Conservation (phyloP, 1,140 invertebrate species). For the Papilio aristodemus region DNA sequence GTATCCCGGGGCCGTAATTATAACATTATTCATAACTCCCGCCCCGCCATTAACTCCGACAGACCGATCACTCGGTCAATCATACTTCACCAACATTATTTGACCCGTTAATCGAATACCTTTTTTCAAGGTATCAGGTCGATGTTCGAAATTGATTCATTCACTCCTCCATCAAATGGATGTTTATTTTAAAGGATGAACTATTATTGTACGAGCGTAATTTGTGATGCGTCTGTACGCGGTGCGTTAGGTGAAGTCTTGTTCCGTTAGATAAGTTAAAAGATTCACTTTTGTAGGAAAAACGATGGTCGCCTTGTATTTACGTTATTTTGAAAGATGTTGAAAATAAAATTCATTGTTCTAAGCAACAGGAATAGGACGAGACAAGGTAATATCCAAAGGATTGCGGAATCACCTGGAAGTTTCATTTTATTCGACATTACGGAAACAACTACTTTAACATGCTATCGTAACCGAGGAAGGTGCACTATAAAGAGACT, state of each 20-base stretch:
- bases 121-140: constrained; percentile 25
- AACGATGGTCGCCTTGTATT: no score
- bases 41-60: constrained; percentile 25
- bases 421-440: not conserved
- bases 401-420: no score
- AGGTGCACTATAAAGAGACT: not conserved
- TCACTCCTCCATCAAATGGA: constrained; percentile 26
- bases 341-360: no score
- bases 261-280: no score
- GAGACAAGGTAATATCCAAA: no score
- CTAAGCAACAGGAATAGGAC: no score
- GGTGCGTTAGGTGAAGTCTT: no score
- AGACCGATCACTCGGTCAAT: constrained; percentile 32
- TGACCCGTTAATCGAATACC: constrained; percentile 31
- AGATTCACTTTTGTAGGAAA: no score
- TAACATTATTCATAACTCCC: constrained; percentile 59
- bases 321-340: no score
- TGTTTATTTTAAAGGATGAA: constrained; percentile 31
- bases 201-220: constrained; percentile 15
- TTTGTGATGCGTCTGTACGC: not conserved
- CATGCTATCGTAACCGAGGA: not conserved
- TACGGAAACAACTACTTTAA: not conserved
- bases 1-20: constrained; percentile 56
- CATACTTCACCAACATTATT: constrained; percentile 28
- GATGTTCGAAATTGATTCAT: constrained; percentile 22